phyloP scores from a whole-genome alignment of 2,888 invertebrate species.

The Cheilosia pagana region DNA sequence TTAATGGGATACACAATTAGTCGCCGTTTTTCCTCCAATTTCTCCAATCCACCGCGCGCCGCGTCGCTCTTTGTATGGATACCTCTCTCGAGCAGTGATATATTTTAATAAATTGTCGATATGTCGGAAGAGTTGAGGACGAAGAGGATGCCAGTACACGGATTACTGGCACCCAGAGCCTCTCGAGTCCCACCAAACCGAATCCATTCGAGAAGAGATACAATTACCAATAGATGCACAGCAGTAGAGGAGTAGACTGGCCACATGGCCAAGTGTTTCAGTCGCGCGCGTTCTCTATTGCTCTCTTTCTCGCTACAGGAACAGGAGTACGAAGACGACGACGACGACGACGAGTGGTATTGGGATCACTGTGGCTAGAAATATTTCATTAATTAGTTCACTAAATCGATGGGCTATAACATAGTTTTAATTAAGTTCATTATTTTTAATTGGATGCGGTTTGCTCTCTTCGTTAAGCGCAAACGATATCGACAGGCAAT shows the following conservation, averaged over 20 bases:
- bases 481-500: constrained; percentile 72
- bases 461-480: constrained; percentile 77
- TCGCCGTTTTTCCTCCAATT: constrained; percentile 72
- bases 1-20: constrained; percentile 75
- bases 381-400: constrained; percentile 79
- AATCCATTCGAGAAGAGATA: constrained; percentile 41
- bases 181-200: constrained; percentile 48
- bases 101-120: constrained; percentile 73
- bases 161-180: constrained; percentile 42
- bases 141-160: constrained; percentile 23
- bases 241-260: constrained; percentile 13
- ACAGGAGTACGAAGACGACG: background rate
- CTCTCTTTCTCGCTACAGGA: background rate
- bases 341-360: background rate
- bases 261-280: constrained; percentile 24
- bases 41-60: constrained; percentile 11
- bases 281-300: background rate
- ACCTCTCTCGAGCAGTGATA: constrained; percentile 61
- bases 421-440: constrained; percentile 79
- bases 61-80: background rate
- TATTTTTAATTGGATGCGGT: constrained; percentile 79
- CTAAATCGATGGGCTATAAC: constrained; percentile 79
- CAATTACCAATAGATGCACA: constrained; percentile 70
- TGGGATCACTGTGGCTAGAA: constrained; percentile 76
- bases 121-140: constrained; percentile 41